A percentile compares a stretch with the other conserved stretches of the same genome.
Conservation (phyloP, 2,113 vertebrate genomes). For the Poeciliopsis occidentalis region DNA sequence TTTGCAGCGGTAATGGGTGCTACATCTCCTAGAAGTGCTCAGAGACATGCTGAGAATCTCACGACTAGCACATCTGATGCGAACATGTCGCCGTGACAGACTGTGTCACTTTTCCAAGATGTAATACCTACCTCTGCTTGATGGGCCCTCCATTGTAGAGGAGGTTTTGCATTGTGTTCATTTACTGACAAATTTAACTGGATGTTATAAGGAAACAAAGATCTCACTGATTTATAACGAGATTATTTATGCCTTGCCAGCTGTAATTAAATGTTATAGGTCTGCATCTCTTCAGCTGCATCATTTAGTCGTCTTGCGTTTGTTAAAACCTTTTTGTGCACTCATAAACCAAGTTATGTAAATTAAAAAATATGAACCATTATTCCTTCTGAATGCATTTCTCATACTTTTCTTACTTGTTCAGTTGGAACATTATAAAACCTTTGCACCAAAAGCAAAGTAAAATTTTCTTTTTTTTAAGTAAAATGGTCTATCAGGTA, state of each 20-base stretch:
- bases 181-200: not conserved
- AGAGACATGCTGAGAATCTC: not conserved
- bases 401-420: not conserved
- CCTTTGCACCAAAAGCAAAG: not conserved
- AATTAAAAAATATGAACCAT: not conserved
- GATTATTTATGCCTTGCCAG: not conserved
- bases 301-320: not conserved
- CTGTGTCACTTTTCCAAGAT: not conserved
- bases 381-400: not conserved
- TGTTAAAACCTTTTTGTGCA: no score
- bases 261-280: not conserved
- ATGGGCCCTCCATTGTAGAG: constrained; percentile 9
- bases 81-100: no score
- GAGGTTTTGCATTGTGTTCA: constrained; percentile 28
- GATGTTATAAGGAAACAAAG: not conserved
- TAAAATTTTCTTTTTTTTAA: not conserved
- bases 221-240: not conserved
- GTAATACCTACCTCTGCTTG: constrained; percentile 1
- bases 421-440: not conserved
- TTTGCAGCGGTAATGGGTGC: not conserved
- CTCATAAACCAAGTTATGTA: not conserved
- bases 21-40: not conserved
- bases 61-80: not conserved
- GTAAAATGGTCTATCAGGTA: not conserved
- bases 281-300: not conserved